A percentile compares a stretch with the other conserved stretches of the same genome.
These are phyloP conservation scores for Colistium nudipinnis DNA, from an alignment of 2,113 vertebrate species.

Conservation along the genomic window DNA sequence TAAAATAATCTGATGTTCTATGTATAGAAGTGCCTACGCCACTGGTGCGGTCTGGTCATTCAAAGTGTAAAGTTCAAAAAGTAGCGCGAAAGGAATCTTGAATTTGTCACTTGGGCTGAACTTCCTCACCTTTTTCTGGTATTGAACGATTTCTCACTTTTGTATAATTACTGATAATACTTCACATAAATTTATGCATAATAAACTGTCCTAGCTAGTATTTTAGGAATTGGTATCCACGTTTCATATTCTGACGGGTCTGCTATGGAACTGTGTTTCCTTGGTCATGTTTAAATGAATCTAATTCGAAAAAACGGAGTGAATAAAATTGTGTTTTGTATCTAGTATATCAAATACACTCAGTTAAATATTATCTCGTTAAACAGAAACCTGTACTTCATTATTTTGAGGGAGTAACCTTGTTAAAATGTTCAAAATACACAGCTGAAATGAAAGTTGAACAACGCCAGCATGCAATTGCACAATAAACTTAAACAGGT, in stretches of 20 bases:
- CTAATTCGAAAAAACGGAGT: background rate
- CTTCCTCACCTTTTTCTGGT: background rate
- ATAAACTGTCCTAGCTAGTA: background rate
- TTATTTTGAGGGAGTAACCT: background rate
- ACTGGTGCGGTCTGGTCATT: too few relatives aligned
- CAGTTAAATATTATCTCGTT: background rate
- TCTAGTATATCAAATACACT: background rate
- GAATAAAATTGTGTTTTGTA: background rate
- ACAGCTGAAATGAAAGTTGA: background rate
- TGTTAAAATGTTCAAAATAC: constrained; percentile 33
- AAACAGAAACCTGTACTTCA: background rate
- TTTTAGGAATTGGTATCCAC: background rate
- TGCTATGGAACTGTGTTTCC: constrained; percentile 61
- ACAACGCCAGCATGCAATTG: background rate
- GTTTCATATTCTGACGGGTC: background rate
- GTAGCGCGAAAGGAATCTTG: constrained; percentile 27
- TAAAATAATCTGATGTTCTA: too few relatives aligned
- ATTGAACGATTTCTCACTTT: too few relatives aligned
- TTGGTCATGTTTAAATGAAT: constrained; percentile 19
- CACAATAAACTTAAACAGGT: background rate
- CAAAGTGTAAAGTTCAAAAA: background rate
- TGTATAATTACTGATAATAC: background rate
- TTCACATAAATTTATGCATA: background rate
- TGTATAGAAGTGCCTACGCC: too few relatives aligned
- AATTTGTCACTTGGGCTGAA: constrained; percentile 35